phyloP scores from a whole-genome alignment of 2,797 vertebrate genomes.

The Xenopus petersii region DNA sequence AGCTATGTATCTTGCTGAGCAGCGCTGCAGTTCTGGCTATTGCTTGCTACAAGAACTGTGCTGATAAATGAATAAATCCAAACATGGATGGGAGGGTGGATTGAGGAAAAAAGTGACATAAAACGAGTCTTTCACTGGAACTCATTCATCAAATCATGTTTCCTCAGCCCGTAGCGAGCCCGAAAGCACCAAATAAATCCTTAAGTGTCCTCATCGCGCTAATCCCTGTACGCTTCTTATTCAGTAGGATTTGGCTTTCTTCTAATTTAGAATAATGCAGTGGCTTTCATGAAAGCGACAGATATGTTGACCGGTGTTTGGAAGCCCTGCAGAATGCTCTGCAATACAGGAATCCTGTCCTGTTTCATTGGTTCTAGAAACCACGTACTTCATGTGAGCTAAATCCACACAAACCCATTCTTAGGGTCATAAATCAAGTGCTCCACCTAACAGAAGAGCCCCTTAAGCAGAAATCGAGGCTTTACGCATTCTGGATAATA shows the following conservation, averaged over 20 bases:
- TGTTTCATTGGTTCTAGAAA: too few species aligned
- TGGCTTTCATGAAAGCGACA: too few species aligned
- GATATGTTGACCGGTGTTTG: too few species aligned
- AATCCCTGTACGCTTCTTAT: not conserved
- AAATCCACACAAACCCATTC: not conserved
- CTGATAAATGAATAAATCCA: conserved; percentile 21
- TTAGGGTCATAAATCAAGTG: not conserved
- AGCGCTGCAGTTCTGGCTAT: not conserved
- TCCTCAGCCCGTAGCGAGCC: conserved; percentile 2
- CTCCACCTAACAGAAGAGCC: too few species aligned
- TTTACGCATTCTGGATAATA: too few species aligned
- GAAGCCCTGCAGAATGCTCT: too few species aligned
- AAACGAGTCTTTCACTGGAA: conserved; percentile 6
- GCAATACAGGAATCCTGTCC: too few species aligned
- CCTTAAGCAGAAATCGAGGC: too few species aligned
- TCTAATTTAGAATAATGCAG: too few species aligned
- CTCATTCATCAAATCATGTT: conserved; percentile 19
- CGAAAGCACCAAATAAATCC: not conserved
- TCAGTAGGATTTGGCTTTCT: not conserved
- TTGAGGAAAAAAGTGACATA: conserved; percentile 5
- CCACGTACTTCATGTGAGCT: too few species aligned
- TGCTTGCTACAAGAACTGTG: conserved; percentile 11
- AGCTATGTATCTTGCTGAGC: not conserved
- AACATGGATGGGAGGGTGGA: not conserved
- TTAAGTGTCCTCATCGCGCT: not conserved